phyloP scores from a whole-genome alignment of 1,140 invertebrate genomes.

The Telenomus remus region DNA sequence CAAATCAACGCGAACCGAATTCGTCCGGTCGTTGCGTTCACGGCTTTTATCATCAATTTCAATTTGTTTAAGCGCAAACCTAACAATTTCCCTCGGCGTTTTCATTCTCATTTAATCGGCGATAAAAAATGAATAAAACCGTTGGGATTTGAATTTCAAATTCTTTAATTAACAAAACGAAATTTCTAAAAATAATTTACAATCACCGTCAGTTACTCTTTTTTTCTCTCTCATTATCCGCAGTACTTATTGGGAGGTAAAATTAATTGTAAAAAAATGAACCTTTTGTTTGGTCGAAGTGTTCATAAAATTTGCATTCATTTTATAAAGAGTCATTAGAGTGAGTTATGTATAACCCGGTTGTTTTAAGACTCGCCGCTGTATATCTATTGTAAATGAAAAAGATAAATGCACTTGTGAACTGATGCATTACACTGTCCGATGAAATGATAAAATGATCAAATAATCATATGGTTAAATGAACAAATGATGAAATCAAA shows the following conservation, averaged over 20 bases:
- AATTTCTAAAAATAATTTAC: too few relatives aligned
- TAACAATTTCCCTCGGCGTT: too few relatives aligned
- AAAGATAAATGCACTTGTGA: conserved; percentile 43
- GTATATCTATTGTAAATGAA: conserved; percentile 43
- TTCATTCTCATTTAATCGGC: too few relatives aligned
- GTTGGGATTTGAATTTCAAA: too few relatives aligned
- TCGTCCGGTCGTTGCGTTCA: too few relatives aligned
- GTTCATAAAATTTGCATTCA: conserved; percentile 51
- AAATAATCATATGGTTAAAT: conserved; percentile 55
- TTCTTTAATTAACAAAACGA: too few relatives aligned
- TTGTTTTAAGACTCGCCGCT: conserved; percentile 21
- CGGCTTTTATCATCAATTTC: not conserved
- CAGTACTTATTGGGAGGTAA: too few relatives aligned
- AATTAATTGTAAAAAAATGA: not conserved
- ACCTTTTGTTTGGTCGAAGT: conserved; percentile 21
- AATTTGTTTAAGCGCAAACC: not conserved
- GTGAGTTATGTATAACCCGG: conserved; percentile 42
- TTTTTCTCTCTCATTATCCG: too few relatives aligned
- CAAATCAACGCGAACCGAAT: conserved; percentile 1
- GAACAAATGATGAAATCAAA: conserved; percentile 57
- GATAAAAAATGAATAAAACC: too few relatives aligned
- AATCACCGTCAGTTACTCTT: too few relatives aligned
- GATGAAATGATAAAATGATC: conserved; percentile 52
- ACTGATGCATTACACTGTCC: conserved; percentile 45
- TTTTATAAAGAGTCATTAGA: conserved; percentile 51